Evolutionary conservation across 2,888 invertebrate genomes (phyloP), one percentile per base, ranked within the genome.

Genomic region (Anticlea derivata): DNA sequence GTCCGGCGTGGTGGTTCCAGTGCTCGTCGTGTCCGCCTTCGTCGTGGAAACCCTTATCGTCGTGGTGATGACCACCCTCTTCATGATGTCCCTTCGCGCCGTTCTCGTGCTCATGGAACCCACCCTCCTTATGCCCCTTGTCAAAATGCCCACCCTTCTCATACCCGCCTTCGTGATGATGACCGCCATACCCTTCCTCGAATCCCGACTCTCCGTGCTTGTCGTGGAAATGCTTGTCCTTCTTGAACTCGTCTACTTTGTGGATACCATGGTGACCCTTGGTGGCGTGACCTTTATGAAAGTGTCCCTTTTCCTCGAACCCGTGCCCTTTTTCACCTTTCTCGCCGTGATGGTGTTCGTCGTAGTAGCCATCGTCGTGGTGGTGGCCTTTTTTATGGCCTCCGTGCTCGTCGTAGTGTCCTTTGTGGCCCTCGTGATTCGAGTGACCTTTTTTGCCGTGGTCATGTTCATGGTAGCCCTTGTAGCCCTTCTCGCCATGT

Each of bases 161-260:
- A 83, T 93, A 94, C 29, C 94, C 95, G 58, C 94, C 94, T 73
- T 94, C 94, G 66, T 96, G 93, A 70, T 96, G 94, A 78, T 94
- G 93, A 30, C 93, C 94, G 40, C 96, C 96, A 70, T 96, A 94
- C 58, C 95, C 94, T 74, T 95, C 95, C 79, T 96, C 95, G 63
- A 95, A 95, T 1, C 95, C 96, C 47, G 94, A 94, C 62, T 95
- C 95, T 61, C 96, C 96, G 68, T 96, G 94, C 75, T 96, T 96
- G 66, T 96, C 96, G 76, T 94, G 96, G 93, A 95, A 96, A 76
- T 96, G 95, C 68, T 96, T 96, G 69, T 96, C 94, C 78, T 96
- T 96, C 75, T 96, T 95, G 83, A 93, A 96, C 80, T 96, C 96
- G 79, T 96, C 95, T 77, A 95, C 76, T 77, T 96, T 96, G 86